Percentiles rank a stretch among this genome's conserved stretches.
Evolutionary conservation across 2,888 invertebrate species (phyloP).

Genomic region (Epiblema foenella): DNA sequence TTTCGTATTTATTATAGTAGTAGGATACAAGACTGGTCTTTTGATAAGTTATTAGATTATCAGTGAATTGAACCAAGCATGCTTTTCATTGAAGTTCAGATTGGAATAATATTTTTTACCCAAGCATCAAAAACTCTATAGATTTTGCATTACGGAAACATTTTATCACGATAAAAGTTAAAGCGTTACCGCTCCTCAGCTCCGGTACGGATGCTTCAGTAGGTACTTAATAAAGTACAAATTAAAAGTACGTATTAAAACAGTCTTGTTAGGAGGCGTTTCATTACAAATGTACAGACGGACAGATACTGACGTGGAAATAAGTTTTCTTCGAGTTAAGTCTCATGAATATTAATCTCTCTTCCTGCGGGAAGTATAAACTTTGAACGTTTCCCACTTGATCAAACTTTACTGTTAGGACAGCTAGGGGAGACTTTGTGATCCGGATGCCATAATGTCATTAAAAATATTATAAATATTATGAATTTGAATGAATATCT

Average conservation of each 20-base stretch:
- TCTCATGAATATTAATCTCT: slow-evolving; percentile 83
- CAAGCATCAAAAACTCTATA: slow-evolving; percentile 4
- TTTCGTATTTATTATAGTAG: too few relatives aligned
- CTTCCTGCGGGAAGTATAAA: slow-evolving; percentile 75
- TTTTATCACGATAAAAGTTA: slow-evolving; percentile 36
- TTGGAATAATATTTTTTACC: background rate
- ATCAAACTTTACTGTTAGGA: slow-evolving; percentile 79
- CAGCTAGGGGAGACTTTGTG: slow-evolving; percentile 57
- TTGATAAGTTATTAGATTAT: too few relatives aligned
- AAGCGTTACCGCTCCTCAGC: slow-evolving; percentile 24
- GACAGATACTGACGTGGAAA: slow-evolving; percentile 79
- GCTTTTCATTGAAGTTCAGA: background rate
- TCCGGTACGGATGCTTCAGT: slow-evolving; percentile 27
- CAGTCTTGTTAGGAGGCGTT: slow-evolving; percentile 72
- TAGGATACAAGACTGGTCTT: too few relatives aligned
- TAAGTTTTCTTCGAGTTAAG: slow-evolving; percentile 78
- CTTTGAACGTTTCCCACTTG: slow-evolving; percentile 80
- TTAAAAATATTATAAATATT: slow-evolving; percentile 53
- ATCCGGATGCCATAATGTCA: slow-evolving; percentile 58
- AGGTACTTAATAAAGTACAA: slow-evolving; percentile 43
- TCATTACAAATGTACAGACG: slow-evolving; percentile 79
- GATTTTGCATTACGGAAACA: slow-evolving; percentile 29
- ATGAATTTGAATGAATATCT: slow-evolving; percentile 16
- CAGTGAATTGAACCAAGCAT: too few relatives aligned
- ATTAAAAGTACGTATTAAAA: slow-evolving; percentile 66